Base-by-base conservation (phyloP, 2,797 vertebrate species). In the Arremon aurantiirostris region DNA sequence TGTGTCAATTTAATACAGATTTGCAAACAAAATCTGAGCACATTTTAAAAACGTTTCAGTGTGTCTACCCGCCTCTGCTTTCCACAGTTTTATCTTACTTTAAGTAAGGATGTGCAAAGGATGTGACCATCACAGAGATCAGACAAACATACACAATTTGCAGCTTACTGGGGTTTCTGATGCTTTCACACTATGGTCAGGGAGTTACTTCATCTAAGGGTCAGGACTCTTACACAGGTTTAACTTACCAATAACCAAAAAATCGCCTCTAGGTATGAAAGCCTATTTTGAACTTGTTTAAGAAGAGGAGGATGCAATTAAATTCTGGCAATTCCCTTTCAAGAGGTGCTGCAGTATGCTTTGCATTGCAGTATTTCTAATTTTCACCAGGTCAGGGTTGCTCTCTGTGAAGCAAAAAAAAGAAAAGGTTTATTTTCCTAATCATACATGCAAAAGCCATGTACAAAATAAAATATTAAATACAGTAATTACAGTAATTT, bases 401-500 rank as follows among this genome's bases (percentile, higher is more conserved):
- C 56, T 82, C 46, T 89, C 80, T 86, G 41, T 8, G 52, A 93
- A 37, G 80, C 70, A 77, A 73, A 86, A 87, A 42, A 89, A 77
- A 91, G 59, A 49, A 88, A 84, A 79, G 52, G 28, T 79, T 94
- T 93, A 53, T 61, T 91, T 86, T 84, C 39, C 88, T 87, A 89
- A 69, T 90, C 15, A 0, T 57, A 78, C 16, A 6, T 53, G 34
- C 59, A 60, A 89, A 56, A 87, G 42, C 50, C 71, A 30, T 30
- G n/a, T 75, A 49, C 37, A 82, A 91, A 89, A 86, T 82, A 44
- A 93, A 92, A 87, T 83, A 77, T 64, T 86, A 93, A 93, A 86
- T 71, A 30, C 35, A 59, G 65, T 97, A 93, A 94, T 91, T 91
- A 85, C 56, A 91, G 92, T 84, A 47, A 91, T 94, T 94, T 94